Conservation (phyloP, 2,888 invertebrate species). For the Neoascia interrupta region DNA sequence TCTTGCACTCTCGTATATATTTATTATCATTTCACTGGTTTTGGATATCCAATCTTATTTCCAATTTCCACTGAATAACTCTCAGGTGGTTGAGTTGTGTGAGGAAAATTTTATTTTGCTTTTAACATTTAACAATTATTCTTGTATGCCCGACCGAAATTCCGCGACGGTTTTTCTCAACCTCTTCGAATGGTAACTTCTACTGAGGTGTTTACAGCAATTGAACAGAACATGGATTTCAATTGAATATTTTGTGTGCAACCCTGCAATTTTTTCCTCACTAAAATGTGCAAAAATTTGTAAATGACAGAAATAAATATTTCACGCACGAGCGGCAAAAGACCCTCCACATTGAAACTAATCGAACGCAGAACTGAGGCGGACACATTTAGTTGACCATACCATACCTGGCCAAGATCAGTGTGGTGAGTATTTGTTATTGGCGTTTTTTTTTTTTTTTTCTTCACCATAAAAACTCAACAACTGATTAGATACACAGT, state of each 20-base stretch:
- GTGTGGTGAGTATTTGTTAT: constrained; percentile 51
- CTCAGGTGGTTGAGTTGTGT: constrained; percentile 35
- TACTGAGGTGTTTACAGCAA: too few species aligned
- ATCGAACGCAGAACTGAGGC: constrained; percentile 78
- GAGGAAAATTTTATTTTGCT: constrained; percentile 8
- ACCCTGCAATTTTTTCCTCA: too few species aligned
- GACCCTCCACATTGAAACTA: constrained; percentile 76
- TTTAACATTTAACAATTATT: too few species aligned
- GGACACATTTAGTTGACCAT: constrained; percentile 72
- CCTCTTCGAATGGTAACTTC: not conserved
- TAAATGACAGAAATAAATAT: constrained; percentile 55
- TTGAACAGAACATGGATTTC: too few species aligned
- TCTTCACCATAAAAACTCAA: constrained; percentile 45
- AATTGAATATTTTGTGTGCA: too few species aligned
- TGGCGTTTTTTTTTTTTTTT: constrained; percentile 23
- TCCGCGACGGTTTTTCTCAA: constrained; percentile 56
- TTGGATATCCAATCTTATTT: constrained; percentile 58
- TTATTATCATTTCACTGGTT: constrained; percentile 69
- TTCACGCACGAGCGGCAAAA: constrained; percentile 72
- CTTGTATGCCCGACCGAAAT: constrained; percentile 21
- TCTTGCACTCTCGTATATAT: constrained; percentile 51
- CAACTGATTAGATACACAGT: constrained; percentile 50
- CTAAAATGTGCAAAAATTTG: constrained; percentile 33
- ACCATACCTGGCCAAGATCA: constrained; percentile 72
- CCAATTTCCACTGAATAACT: constrained; percentile 12